Base-by-base conservation (phyloP, 2,113 vertebrate genomes). In the Apteryx mantelli region DNA sequence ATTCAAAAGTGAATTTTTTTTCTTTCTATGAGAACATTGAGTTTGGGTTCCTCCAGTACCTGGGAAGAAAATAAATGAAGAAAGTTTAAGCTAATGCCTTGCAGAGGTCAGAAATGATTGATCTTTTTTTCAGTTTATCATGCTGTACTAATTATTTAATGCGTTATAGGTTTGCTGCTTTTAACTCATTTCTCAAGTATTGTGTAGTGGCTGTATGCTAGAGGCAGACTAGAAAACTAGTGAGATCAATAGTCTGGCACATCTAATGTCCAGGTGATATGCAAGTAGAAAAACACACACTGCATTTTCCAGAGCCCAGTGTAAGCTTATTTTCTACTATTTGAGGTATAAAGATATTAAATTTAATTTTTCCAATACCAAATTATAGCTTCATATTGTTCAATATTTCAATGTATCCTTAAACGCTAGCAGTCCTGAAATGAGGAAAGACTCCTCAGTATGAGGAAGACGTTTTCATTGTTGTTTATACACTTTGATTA, bases 401-500 rank as follows among this genome's bases (percentile, higher is more conserved):
- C 55, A 84, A 69, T 82, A 60, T 78, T 95, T 88, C 70, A 50
- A 24, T 63, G 42, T 73, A 40, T 34, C 25, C 64, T 69, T 66
- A 46, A 84, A 60, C 4, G 5, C 52, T 80, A 42, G 53, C 46
- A 61, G 52, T 83, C 86, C 83, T 69, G 70, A 88, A 96, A 86
- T 79, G 40, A 77, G 52, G 58, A 95, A 61, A 85, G 30, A n/a
- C 44, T 90, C 95, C 55, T 83, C 11, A 56, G 28, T 91, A 95
- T 71, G 58, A 87, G 61, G 53, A 87, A 94, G 93, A 91, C 75
- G 74, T 82, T 96, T 97, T 86, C 94, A 26, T 66, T 86, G 68
- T 79, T 90, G 66, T 84, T 96, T 89, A 84, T 92, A 93, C 7
- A 17, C 46, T 97, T 96, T 90, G 82, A 95, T 97, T 96, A 97